Evolutionary conservation across 2,888 invertebrate species (phyloP).

Genomic region (Drosophila sordidapex): DNA sequence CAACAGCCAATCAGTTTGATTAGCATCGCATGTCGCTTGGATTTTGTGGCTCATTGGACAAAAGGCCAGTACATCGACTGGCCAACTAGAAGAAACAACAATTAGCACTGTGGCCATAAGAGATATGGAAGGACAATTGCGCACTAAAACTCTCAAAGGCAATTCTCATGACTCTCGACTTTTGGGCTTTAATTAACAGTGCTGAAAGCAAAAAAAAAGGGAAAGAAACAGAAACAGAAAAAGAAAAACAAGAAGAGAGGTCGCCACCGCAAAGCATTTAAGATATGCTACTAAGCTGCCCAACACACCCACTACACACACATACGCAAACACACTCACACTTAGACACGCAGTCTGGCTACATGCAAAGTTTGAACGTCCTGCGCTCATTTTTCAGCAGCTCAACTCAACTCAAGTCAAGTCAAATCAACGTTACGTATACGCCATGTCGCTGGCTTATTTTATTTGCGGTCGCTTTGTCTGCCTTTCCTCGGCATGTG

Average conservation of each 20-base stretch:
- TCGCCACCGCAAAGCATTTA: conserved; percentile 60
- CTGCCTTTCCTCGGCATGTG: conserved; percentile 25
- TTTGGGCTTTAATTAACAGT: conserved; percentile 69
- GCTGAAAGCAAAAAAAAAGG: conserved; percentile 56
- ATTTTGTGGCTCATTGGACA: conserved; percentile 70
- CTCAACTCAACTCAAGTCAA: conserved; percentile 58
- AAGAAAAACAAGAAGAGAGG: conserved; percentile 41
- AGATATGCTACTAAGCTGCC: conserved; percentile 42
- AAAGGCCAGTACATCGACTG: conserved; percentile 8
- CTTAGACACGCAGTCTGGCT: conserved; percentile 18
- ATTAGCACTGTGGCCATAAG: conserved; percentile 66
- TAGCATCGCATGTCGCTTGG: conserved; percentile 76
- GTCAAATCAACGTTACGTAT: conserved; percentile 63
- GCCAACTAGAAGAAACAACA: conserved; percentile 49
- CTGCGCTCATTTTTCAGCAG: conserved; percentile 70
- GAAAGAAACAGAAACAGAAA: conserved; percentile 18
- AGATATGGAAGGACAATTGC: conserved; percentile 56
- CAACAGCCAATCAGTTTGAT: conserved; percentile 66
- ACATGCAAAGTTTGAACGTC: conserved; percentile 65
- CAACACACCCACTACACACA: not conserved
- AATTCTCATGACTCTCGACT: conserved; percentile 62
- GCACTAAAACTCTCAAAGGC: conserved; percentile 48
- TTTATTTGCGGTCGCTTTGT: conserved; percentile 68
- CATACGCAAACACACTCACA: conserved; percentile 14
- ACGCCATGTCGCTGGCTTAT: conserved; percentile 61